A percentile compares a stretch with the other conserved stretches of the same genome.
phyloP scores from a whole-genome alignment of 2,797 vertebrate genomes.

The Eremophila alpestris region DNA sequence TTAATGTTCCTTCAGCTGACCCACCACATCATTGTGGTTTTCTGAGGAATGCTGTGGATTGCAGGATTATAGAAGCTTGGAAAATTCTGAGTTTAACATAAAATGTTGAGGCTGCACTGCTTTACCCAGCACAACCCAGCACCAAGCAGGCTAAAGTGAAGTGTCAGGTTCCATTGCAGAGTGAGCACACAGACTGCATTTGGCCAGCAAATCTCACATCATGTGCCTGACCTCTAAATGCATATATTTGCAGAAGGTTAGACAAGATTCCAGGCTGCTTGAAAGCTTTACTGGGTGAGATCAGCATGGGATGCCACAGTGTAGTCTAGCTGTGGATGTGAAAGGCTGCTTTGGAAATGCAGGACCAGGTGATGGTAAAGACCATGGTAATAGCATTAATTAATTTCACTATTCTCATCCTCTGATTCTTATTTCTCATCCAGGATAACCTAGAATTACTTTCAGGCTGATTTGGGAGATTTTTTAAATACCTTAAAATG shows the following conservation, averaged over 20 bases:
- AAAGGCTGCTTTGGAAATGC: background rate
- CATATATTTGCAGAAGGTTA: slow-evolving; percentile 12
- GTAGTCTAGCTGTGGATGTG: background rate
- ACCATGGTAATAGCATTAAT: background rate
- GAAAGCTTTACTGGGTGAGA: slow-evolving; percentile 1
- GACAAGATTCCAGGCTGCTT: slow-evolving; percentile 17
- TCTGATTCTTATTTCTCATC: background rate
- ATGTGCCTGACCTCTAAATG: slow-evolving; percentile 31
- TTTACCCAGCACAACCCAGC: background rate
- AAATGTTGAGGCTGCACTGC: background rate
- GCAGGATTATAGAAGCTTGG: background rate
- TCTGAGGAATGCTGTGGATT: background rate
- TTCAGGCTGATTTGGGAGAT: background rate
- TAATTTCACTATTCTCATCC: background rate
- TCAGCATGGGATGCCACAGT: background rate
- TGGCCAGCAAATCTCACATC: slow-evolving; percentile 49
- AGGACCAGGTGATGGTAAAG: background rate
- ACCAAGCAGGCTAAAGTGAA: background rate
- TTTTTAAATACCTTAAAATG: background rate
- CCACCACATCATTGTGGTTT: background rate
- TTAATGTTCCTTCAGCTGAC: background rate
- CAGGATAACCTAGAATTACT: background rate
- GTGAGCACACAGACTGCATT: background rate
- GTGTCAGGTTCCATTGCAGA: slow-evolving; percentile 23
- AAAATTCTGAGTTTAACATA: background rate